Conservation (phyloP, 2,888 invertebrate species). For the Drosophila peninsularis region DNA sequence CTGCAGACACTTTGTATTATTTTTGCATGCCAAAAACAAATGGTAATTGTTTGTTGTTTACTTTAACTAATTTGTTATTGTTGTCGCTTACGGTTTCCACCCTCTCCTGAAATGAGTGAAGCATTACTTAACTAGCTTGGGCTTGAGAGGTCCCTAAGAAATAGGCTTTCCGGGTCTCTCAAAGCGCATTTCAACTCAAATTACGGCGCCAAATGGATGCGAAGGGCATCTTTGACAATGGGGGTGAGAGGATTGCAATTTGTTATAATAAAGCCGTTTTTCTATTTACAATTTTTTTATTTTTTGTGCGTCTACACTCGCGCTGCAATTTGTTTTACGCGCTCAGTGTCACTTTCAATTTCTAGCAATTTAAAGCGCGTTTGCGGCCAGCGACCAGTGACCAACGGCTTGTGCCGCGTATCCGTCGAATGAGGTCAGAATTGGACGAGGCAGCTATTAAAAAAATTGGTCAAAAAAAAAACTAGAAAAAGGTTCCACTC, state of each 20-base stretch:
- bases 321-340: conserved; percentile 61
- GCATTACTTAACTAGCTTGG: conserved; percentile 16
- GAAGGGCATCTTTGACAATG: neutral
- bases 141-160: conserved; percentile 6
- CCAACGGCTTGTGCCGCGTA: conserved; percentile 43
- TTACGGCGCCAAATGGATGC: conserved; percentile 17
- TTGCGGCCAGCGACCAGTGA: conserved; percentile 22
- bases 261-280: conserved; percentile 51
- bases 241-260: conserved; percentile 32
- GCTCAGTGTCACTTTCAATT: conserved; percentile 76
- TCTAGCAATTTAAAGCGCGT: conserved; percentile 75
- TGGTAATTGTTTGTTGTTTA: conserved; percentile 45
- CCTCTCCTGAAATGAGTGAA: neutral
- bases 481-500: conserved; percentile 23
- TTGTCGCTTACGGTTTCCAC: conserved; percentile 19
- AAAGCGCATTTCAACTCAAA: conserved; percentile 14
- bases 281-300: conserved; percentile 29
- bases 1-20: conserved; percentile 31
- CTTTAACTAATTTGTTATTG: conserved; percentile 53
- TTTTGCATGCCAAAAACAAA: conserved; percentile 38
- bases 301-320: conserved; percentile 14
- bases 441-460: conserved; percentile 29
- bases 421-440: conserved; percentile 68
- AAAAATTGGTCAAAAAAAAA: conserved; percentile 5
- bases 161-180: conserved; percentile 29